These are phyloP conservation scores for Rhegmatorhina hoffmannsi DNA, from an alignment of 2,113 vertebrate species.

Conservation along the genomic window DNA sequence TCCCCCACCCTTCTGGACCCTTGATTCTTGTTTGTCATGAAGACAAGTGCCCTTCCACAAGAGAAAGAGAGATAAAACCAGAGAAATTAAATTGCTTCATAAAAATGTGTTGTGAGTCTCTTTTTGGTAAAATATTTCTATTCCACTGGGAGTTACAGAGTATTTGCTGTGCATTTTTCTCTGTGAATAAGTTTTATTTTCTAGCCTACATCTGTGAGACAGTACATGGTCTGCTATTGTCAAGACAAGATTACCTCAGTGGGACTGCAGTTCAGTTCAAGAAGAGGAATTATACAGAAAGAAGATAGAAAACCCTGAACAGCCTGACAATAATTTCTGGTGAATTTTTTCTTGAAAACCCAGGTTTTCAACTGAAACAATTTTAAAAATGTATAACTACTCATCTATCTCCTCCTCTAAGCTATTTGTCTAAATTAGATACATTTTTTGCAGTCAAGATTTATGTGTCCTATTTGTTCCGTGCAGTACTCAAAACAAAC, in stretches of 20 bases:
- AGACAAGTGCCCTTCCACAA: not conserved
- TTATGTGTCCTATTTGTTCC: not conserved
- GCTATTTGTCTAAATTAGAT: not conserved
- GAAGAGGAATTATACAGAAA: not conserved
- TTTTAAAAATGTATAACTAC: not conserved
- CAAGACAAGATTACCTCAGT: not conserved
- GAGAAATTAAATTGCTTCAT: not conserved
- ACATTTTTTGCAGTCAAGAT: not conserved
- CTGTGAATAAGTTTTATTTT: not conserved
- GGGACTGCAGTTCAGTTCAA: not conserved
- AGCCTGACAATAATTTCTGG: not conserved
- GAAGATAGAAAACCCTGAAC: not conserved
- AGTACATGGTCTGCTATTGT: not conserved
- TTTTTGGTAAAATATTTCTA: conserved; percentile 9
- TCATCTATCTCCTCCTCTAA: not conserved
- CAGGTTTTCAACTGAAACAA: not conserved
- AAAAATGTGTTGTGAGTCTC: not conserved
- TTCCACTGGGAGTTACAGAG: not conserved
- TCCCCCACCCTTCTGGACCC: conserved; percentile 11
- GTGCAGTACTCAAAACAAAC: not conserved
- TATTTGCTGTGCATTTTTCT: not conserved
- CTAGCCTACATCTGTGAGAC: not conserved
- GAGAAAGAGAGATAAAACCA: not conserved
- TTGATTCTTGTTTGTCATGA: conserved; percentile 1
- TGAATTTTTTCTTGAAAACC: not conserved